A percentile compares a stretch with the other conserved stretches of the same genome.
Evolutionary conservation across 2,888 invertebrate species (phyloP).

Genomic region (Aradus depressus): DNA sequence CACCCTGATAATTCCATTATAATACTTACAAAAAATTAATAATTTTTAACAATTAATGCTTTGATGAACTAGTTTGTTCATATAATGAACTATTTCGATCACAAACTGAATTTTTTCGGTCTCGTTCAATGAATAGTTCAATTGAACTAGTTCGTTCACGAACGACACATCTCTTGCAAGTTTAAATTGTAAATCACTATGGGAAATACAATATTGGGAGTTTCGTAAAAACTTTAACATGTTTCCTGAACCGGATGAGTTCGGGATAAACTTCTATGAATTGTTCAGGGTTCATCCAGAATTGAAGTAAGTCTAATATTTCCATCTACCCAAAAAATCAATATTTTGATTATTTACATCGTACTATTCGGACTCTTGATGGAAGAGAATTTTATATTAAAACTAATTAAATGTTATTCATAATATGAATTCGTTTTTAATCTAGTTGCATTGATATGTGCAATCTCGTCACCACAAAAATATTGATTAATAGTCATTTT

Average conservation of each 20-base stretch:
- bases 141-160: no score
- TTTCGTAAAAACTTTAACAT: constrained; percentile 27
- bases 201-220: background rate
- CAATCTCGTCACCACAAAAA: background rate
- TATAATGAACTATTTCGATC: no score
- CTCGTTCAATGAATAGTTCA: no score
- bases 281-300: constrained; percentile 40
- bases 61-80: no score
- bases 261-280: constrained; percentile 40
- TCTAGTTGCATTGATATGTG: background rate
- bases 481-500: background rate
- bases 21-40: no score
- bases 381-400: background rate
- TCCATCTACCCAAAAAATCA: constrained; percentile 32
- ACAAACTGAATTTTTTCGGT: no score
- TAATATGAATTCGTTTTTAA: background rate
- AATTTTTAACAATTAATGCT: no score
- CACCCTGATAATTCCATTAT: no score
- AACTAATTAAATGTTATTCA: background rate
- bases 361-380: background rate
- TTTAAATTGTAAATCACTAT: background rate
- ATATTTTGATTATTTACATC: constrained; percentile 26
- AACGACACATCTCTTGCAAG: no score
- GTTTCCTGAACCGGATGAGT: constrained; percentile 39
- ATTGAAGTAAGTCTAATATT: constrained; percentile 37